Evolutionary conservation across 2,888 invertebrate genomes (phyloP).

Genomic region (Drosophila mulleri): DNA sequence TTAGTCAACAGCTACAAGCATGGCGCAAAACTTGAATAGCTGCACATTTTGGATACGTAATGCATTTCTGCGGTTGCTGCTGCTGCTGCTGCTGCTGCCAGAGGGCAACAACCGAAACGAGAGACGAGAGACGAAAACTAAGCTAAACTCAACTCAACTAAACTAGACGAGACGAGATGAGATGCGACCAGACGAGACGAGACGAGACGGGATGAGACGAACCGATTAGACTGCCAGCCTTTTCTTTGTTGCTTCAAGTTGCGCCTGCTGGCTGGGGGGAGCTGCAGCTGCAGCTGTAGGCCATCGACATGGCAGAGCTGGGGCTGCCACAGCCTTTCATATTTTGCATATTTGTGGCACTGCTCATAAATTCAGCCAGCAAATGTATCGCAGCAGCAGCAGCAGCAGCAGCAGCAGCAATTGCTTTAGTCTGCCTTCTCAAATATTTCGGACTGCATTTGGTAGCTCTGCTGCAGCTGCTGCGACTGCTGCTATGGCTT

Average conservation of each 20-base stretch:
- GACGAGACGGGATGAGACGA: conserved; percentile 4
- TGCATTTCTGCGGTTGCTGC: conserved; percentile 75
- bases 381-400: conserved; percentile 53
- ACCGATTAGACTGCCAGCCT: conserved; percentile 28
- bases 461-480: background rate
- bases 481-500: conserved; percentile 1
- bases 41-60: conserved; percentile 53
- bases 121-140: too few species aligned
- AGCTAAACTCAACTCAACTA: background rate
- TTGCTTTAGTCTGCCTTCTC: background rate
- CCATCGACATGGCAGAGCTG: conserved; percentile 28
- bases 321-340: conserved; percentile 43
- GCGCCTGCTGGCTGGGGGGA: background rate
- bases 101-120: conserved; percentile 28
- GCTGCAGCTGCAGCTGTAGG: background rate
- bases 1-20: conserved; percentile 71
- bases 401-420: background rate
- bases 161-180: background rate
- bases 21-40: conserved; percentile 58
- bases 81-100: conserved; percentile 37
- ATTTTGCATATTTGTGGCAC: conserved; percentile 67
- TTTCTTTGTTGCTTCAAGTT: conserved; percentile 37
- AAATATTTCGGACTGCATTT: conserved; percentile 15
- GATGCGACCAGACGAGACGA: conserved; percentile 8
- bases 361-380: conserved; percentile 62